Evolutionary conservation across 2,888 invertebrate genomes (phyloP).

Genomic region (Terebella lapidaria): DNA sequence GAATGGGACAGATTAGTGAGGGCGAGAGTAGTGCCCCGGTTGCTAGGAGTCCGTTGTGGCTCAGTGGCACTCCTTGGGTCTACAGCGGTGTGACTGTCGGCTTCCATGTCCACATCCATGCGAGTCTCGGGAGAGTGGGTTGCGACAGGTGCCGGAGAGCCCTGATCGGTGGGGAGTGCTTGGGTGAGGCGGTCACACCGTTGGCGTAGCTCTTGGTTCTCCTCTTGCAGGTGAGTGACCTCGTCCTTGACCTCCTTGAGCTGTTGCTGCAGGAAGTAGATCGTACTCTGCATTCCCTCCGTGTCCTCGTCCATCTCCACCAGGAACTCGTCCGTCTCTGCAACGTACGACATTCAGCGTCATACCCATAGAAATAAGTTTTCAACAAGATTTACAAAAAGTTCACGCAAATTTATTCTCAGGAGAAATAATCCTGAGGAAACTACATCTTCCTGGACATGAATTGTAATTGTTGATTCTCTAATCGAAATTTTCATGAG

Average conservation of each 20-base stretch:
- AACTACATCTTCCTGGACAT: no score
- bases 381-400: no score
- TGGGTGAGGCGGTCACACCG: not conserved
- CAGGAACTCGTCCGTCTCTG: conserved; percentile 91
- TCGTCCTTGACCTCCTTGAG: conserved; percentile 73
- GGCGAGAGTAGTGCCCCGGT: not conserved
- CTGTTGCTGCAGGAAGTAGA: conserved; percentile 88
- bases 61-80: not conserved
- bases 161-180: not conserved
- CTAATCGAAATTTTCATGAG: no score
- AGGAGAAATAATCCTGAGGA: no score
- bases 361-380: no score
- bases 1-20: not conserved
- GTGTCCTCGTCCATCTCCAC: conserved; percentile 95
- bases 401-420: no score
- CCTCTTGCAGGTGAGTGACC: conserved; percentile 1
- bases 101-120: not conserved
- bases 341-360: conserved; percentile 25
- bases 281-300: conserved; percentile 97
- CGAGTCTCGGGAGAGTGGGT: not conserved
- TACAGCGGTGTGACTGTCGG: not conserved
- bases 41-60: not conserved
- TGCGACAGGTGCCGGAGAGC: not conserved
- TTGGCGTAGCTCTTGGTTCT: not conserved
- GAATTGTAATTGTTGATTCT: no score